A percentile compares a stretch with the other conserved stretches of the same genome.
Conservation (phyloP, 2,888 invertebrate species). For the Strigamia maritima region DNA sequence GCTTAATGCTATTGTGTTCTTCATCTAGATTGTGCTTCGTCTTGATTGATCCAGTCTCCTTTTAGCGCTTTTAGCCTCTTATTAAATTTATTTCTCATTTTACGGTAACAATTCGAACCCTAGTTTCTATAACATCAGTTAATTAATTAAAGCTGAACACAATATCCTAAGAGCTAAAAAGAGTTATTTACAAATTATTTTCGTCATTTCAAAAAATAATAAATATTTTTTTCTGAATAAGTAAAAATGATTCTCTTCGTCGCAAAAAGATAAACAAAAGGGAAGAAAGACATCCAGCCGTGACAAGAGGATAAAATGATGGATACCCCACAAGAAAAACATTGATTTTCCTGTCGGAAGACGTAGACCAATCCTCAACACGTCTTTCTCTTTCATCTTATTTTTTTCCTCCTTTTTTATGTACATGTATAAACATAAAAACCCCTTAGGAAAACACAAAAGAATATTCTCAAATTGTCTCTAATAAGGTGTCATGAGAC, state of each 20-base stretch:
- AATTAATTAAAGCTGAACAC: too few relatives aligned
- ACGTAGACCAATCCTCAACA: not conserved
- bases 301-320: not conserved
- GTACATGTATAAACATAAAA: not conserved
- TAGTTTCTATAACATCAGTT: too few relatives aligned
- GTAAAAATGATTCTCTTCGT: not conserved
- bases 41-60: too few relatives aligned
- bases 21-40: too few relatives aligned
- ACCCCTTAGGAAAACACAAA: not conserved
- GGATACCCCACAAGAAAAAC: not conserved
- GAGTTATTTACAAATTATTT: too few relatives aligned
- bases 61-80: too few relatives aligned
- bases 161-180: too few relatives aligned
- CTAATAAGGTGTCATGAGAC: not conserved
- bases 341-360: not conserved
- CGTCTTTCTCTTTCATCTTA: not conserved
- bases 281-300: not conserved
- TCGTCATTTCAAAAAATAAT: not conserved
- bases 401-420: not conserved
- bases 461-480: not conserved
- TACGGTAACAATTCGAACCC: too few relatives aligned
- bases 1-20: too few relatives aligned
- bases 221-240: not conserved
- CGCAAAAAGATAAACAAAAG: not conserved
- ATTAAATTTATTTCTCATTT: too few relatives aligned